Conservation (phyloP, 2,888 invertebrate genomes). For the Apocheima hispidaria region DNA sequence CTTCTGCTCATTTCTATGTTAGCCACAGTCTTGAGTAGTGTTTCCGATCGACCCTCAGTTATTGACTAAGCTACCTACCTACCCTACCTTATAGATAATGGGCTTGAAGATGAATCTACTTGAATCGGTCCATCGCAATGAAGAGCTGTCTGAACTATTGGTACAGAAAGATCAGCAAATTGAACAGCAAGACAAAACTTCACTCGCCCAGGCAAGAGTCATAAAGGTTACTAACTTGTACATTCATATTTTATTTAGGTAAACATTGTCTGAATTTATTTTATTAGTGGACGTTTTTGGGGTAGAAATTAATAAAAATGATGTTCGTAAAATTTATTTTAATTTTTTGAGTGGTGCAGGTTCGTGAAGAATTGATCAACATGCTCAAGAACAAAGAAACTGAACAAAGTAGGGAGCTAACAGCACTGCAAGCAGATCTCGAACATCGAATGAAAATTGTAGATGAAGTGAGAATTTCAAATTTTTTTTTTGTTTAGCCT, state of each 20-base stretch:
- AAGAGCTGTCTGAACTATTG: constrained; percentile 78
- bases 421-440: constrained; percentile 74
- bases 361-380: constrained; percentile 86
- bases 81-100: constrained; percentile 64
- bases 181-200: constrained; percentile 86
- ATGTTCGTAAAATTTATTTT: constrained; percentile 33
- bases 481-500: constrained; percentile 2
- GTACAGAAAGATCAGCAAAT: constrained; percentile 85
- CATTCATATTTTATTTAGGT: constrained; percentile 1
- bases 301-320: background rate
- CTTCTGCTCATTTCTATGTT: no score
- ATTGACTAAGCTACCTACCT: background rate
- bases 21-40: no score
- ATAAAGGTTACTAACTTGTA: constrained; percentile 78
- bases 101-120: constrained; percentile 76
- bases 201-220: constrained; percentile 87
- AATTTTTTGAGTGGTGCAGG: constrained; percentile 60
- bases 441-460: constrained; percentile 81
- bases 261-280: no score
- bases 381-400: constrained; percentile 86
- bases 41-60: no score
- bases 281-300: background rate
- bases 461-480: constrained; percentile 72
- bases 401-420: constrained; percentile 79
- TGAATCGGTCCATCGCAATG: constrained; percentile 77